Evolutionary conservation across 1,140 invertebrate species (phyloP).

Genomic region (Melanaphis sacchari): DNA sequence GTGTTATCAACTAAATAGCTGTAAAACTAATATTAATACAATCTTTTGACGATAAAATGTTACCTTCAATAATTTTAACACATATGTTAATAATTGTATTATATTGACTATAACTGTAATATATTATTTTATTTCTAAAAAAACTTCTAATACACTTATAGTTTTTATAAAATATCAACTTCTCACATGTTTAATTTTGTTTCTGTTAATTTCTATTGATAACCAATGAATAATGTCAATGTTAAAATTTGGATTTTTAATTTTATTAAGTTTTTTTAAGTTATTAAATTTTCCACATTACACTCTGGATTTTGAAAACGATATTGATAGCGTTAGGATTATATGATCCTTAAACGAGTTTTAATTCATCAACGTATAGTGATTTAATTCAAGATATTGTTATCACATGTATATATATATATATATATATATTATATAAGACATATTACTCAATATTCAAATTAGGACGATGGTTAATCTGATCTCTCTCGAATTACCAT

Average conservation of each 20-base stretch:
- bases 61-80: not conserved
- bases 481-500: conserved; percentile 9
- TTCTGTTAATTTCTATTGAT: not conserved
- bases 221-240: not conserved
- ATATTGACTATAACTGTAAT: not conserved
- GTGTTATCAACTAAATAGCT: not conserved
- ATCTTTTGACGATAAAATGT: not conserved
- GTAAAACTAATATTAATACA: not conserved
- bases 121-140: not conserved
- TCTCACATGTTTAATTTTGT: not conserved
- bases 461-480: conserved; percentile 4
- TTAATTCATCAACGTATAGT: not conserved
- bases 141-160: not conserved
- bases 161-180: not conserved
- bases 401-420: not conserved
- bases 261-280: too few species aligned
- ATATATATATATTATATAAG: too few species aligned
- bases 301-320: not conserved
- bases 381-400: conserved; percentile 12
- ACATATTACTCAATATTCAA: conserved; percentile 8
- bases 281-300: not conserved
- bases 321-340: not conserved
- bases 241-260: not conserved
- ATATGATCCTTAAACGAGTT: not conserved
- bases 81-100: not conserved